Evolutionary conservation across 2,888 invertebrate species (phyloP), one percentile per base, ranked within the genome.

Genomic region (Drosophila dives): DNA sequence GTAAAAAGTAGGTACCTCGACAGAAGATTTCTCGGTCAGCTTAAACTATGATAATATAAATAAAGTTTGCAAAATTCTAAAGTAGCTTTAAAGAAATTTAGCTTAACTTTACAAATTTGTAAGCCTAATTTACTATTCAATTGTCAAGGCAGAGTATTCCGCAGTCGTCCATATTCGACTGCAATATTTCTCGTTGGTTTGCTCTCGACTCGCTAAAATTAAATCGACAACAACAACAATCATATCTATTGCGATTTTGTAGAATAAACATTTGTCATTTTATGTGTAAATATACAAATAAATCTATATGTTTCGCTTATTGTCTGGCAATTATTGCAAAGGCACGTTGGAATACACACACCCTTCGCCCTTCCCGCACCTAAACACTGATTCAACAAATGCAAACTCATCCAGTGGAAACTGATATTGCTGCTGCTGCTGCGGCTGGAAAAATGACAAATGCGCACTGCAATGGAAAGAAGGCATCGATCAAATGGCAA

Each of bases 401-500:
- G 45, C 45, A 23, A 17, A 50, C 55, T 54, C 56, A 62, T 20
- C 36, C 40, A 63, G 29, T 62, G 49, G 62, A 72, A 73, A 36
- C 54, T 33, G 56, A 50, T 48, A 26, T 56, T 29, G 50, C 51
- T 36, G 50, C 12, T 29, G 60, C 62, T 11, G 20, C 23, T 51
- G 42, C 17, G 23, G n/a, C 17, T 38, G 38, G 45, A 45, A 45
- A 15, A 58, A 53, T 62, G 34, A 49, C 55, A 67, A 67, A 34
- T 51, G 33, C 42, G 34, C 34, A 8, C 38, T 55, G 55, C 60
- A 65, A 23, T 60, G 62, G 61, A 63, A 71, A 42, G 23, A 54
- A 36, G 34, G 17, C 53, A 54, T 15, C 49, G 71, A 76, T 76
- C 63, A 72, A 58, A 61, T 70, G 42, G 32, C 56, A 42, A 42